Evolutionary conservation across 1,140 invertebrate genomes (phyloP), one percentile per base, ranked within the genome.

Genomic region (Drosophila serrata): DNA sequence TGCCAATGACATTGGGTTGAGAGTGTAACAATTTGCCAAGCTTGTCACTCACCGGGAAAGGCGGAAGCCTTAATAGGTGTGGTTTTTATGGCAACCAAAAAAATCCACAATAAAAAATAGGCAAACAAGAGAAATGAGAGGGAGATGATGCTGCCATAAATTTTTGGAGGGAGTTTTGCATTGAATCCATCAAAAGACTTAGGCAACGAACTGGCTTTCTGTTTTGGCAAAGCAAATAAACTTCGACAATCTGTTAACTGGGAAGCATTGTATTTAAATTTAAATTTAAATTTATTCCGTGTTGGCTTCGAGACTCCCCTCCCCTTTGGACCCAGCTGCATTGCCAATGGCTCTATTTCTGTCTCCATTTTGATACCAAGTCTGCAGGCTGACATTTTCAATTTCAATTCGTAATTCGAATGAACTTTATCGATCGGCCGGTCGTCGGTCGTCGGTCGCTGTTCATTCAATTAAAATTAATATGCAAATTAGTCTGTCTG

Each of bases 401-500:
- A 67, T 57, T 65, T 73, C 60, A 57, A 70, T 76, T 72, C 39
- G 49, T 61, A 57, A 70, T 76, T 72, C 39, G 43, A 57, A 19
- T 78, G 49, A 63, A 78, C 68, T 74, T 55, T 74, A 56, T 67
- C 65, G 72, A 60, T 55, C 33, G 58, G 40, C 46, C 55, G 27
- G 57, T 37, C 40, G 57, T 37, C 40, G 40, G 45, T 48, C 46
- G 15, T 48, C 22, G 46, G 17, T 42, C 42, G 46, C 35, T 82
- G 80, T 29, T 62, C 59, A 78, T 42, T 88, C 84, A 88, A 90
- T 88, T 88, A 88, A 88, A 90, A 88, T 88, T 90, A 88, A 88
- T 88, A 88, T 88, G 84, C 81, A 90, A 88, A 88, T 88, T 90
- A 85, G 68, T 84, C 56, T 61, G 40, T 49, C 78, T 67, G 46